Conservation (phyloP, 2,888 invertebrate genomes). For the Zygaena filipendulae region DNA sequence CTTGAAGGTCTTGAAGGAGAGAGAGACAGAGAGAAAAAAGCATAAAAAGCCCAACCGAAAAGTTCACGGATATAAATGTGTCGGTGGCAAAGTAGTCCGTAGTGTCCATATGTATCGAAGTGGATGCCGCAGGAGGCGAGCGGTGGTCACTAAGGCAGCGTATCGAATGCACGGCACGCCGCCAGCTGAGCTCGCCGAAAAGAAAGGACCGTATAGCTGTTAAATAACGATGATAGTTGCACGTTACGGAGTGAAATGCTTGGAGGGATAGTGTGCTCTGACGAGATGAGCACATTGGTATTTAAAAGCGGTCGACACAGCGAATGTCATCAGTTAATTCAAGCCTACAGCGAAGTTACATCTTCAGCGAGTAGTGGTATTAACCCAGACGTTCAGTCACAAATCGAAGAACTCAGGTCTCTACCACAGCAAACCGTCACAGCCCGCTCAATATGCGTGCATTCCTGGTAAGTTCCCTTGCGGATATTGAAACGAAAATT, state of each 20-base stretch:
- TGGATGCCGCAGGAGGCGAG: conserved; percentile 31
- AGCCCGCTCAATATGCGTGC: conserved; percentile 56
- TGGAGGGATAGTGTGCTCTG: conserved; percentile 64
- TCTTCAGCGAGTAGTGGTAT: conserved; percentile 43
- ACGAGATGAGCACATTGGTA: conserved; percentile 63
- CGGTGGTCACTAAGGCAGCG: conserved; percentile 40
- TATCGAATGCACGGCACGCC: conserved; percentile 42
- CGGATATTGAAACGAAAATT: conserved; percentile 20
- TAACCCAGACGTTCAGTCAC: conserved; percentile 25
- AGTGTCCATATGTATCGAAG: too few relatives aligned
- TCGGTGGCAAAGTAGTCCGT: too few relatives aligned
- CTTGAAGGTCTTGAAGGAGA: too few relatives aligned
- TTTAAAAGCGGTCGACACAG: conserved; percentile 62
- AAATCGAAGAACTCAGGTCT: conserved; percentile 28
- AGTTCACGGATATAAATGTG: too few relatives aligned
- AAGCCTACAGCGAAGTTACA: conserved; percentile 51
- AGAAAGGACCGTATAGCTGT: conserved; percentile 61
- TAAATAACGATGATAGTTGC: conserved; percentile 65
- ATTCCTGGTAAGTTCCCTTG: conserved; percentile 57
- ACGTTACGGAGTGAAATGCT: conserved; percentile 60
- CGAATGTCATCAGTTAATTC: conserved; percentile 66
- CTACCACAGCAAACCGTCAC: conserved; percentile 23
- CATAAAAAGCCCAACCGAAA: too few relatives aligned
- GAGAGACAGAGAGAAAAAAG: too few relatives aligned
- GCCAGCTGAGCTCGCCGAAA: conserved; percentile 47